A percentile compares a stretch with the other conserved stretches of the same genome.
Conservation (phyloP, 2,797 vertebrate species). For the Myiotriccus ornatus region DNA sequence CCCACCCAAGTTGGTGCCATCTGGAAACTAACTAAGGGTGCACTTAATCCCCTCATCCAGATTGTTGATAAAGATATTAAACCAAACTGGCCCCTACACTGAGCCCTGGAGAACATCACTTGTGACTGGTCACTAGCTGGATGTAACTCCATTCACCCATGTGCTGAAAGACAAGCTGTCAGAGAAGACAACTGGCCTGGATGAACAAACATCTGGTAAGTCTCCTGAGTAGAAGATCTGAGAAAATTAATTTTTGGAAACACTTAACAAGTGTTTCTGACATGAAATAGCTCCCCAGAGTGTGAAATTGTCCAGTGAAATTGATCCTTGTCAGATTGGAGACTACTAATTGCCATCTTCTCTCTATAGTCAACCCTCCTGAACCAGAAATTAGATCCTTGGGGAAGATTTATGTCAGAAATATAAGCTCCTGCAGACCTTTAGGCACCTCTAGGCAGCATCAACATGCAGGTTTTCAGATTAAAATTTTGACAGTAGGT, state of each 20-base stretch:
- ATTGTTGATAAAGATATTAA: not conserved
- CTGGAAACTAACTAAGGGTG: not conserved
- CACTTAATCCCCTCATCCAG: not conserved
- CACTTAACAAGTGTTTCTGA: not conserved
- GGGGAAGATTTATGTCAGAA: not conserved
- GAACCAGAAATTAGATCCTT: not conserved
- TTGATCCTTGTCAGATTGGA: not conserved
- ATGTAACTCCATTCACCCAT: too few species aligned
- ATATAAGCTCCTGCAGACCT: not conserved
- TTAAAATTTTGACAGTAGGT: not conserved
- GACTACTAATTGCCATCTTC: not conserved
- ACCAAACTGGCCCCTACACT: too few species aligned
- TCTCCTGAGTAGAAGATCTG: not conserved
- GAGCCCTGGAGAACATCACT: not conserved
- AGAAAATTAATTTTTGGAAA: not conserved
- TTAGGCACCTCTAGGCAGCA: not conserved
- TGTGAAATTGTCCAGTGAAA: not conserved
- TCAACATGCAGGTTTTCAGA: not conserved
- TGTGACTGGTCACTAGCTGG: not conserved
- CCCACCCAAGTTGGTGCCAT: not conserved
- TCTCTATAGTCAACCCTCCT: not conserved
- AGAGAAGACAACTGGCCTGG: not conserved
- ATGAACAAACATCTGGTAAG: not conserved
- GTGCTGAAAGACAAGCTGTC: not conserved
- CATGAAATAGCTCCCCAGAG: not conserved